Percentiles rank a stretch among this genome's conserved stretches.
These are phyloP conservation scores for Tragelaphus strepsiceros DNA, from an alignment of 2,113 vertebrate genomes.

Conservation along the genomic window DNA sequence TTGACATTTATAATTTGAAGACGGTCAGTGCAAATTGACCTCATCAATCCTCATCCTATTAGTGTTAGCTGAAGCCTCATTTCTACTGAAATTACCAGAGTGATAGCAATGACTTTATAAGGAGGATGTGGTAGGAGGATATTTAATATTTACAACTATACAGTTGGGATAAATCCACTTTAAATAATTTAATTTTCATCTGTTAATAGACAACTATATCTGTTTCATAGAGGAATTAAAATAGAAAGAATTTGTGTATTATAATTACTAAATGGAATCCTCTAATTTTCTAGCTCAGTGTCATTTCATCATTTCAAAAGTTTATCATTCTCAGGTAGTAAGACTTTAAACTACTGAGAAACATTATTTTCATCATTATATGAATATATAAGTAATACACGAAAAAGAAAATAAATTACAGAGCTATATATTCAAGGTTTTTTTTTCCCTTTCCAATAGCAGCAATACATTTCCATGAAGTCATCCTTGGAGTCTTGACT, in stretches of 20 bases:
- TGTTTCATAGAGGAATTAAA: slow-evolving; percentile 4
- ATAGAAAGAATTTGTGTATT: slow-evolving; percentile 2
- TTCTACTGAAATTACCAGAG: slow-evolving; percentile 27
- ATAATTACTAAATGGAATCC: neutral
- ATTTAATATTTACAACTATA: slow-evolving; percentile 36
- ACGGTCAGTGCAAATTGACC: slow-evolving; percentile 6
- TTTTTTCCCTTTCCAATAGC: neutral
- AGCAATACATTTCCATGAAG: neutral
- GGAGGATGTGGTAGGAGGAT: neutral
- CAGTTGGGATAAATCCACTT: neutral
- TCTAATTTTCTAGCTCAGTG: neutral
- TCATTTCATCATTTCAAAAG: neutral
- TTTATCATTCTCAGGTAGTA: neutral
- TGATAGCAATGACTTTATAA: neutral
- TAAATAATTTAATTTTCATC: neutral
- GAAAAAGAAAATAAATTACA: neutral
- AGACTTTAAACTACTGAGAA: slow-evolving; percentile 29
- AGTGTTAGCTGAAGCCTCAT: neutral
- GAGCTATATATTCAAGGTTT: neutral
- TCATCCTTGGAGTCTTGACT: neutral
- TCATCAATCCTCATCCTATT: slow-evolving; percentile 19
- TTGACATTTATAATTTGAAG: slow-evolving; percentile 33
- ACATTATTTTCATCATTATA: neutral
- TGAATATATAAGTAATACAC: neutral
- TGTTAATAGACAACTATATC: neutral